Percentiles rank a stretch among this genome's conserved stretches.
Conservation (phyloP, 2,113 vertebrate genomes). For the Meriones unguiculatus region DNA sequence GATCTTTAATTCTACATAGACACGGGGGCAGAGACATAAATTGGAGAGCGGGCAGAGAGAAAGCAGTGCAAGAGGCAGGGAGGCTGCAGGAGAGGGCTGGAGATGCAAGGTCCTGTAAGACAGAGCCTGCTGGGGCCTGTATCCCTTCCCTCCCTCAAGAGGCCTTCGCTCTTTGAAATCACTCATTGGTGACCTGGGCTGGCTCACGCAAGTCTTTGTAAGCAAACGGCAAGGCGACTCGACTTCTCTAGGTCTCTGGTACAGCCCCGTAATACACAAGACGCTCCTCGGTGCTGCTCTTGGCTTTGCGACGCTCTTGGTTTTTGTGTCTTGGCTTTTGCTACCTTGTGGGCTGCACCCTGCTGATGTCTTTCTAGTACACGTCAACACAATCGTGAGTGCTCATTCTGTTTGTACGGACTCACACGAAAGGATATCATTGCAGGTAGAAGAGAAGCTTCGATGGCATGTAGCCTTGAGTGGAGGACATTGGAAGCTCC, state of each 20-base stretch:
- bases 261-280: background rate
- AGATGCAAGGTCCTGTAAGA: background rate
- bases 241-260: slow-evolving; percentile 43
- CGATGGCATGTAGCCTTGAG: slow-evolving; percentile 48
- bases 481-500: slow-evolving; percentile 62
- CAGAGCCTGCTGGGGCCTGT: background rate
- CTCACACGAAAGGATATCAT: slow-evolving; percentile 38
- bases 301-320: background rate
- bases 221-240: background rate
- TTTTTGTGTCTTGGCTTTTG: background rate
- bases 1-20: background rate
- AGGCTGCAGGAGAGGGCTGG: background rate
- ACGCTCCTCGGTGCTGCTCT: background rate
- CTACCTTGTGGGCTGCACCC: background rate
- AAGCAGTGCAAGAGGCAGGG: background rate
- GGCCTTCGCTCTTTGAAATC: background rate
- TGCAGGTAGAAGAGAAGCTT: slow-evolving; percentile 32
- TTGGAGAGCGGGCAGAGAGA: background rate
- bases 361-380: background rate
- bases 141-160: slow-evolving; percentile 3
- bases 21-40: background rate
- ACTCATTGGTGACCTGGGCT: background rate
- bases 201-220: background rate
- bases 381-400: background rate
- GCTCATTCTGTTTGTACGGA: background rate